These are phyloP conservation scores for Dreissena rostriformis DNA, from an alignment of 1,140 invertebrate species.

Conservation along the genomic window DNA sequence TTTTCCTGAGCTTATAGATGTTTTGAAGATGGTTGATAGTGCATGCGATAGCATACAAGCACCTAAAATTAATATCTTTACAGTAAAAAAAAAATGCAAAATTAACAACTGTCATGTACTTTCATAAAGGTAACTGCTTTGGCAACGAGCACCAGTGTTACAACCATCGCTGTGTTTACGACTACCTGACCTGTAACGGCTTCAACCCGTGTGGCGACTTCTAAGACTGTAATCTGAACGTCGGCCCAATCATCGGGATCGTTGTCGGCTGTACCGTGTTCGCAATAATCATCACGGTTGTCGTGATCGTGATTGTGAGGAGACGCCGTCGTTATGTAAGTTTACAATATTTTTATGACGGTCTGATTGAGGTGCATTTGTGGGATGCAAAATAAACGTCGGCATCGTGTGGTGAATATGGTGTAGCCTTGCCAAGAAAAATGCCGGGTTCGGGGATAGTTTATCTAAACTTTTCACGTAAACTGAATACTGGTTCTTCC, in stretches of 20 bases:
- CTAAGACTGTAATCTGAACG: conserved; percentile 43
- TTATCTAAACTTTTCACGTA: too few relatives aligned
- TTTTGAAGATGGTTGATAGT: conserved; percentile 10
- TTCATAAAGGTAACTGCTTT: conserved; percentile 31
- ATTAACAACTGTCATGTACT: neutral
- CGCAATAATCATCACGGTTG: conserved; percentile 4
- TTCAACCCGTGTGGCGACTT: conserved; percentile 58
- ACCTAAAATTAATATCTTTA: neutral
- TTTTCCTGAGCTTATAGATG: conserved; percentile 1
- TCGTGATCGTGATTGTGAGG: neutral
- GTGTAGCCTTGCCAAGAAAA: too few relatives aligned
- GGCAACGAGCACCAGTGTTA: conserved; percentile 52
- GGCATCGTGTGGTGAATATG: too few relatives aligned
- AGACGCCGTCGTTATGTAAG: conserved; percentile 22
- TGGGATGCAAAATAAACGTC: too few relatives aligned
- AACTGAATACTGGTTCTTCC: too few relatives aligned
- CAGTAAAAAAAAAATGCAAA: too few relatives aligned
- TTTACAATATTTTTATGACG: neutral
- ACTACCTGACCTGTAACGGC: conserved; percentile 59
- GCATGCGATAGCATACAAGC: neutral
- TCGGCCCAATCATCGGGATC: conserved; percentile 21
- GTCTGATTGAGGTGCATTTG: too few relatives aligned
- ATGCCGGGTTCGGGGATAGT: too few relatives aligned
- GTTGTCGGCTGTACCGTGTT: conserved; percentile 14
- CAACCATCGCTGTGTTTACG: conserved; percentile 59